Conservation (phyloP, 1,140 invertebrate genomes). For the Proales similis region DNA sequence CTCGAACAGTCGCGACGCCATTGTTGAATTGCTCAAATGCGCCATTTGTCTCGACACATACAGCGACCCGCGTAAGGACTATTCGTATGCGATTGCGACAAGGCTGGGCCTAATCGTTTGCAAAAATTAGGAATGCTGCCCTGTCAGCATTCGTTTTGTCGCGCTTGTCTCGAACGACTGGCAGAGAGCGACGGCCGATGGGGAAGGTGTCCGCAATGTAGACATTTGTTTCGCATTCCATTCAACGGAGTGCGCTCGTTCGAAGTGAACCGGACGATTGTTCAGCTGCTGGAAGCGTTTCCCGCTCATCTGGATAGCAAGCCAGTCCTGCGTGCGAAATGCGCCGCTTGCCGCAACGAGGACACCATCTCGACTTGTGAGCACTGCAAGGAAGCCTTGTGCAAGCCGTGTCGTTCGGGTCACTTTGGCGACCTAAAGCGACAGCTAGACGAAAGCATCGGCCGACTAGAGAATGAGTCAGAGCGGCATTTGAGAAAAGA, state of each 20-base stretch:
- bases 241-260: conserved; percentile 27
- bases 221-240: conserved; percentile 29
- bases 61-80: conserved; percentile 27
- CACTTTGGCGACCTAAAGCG: conserved; percentile 22
- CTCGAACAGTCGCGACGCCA: no score
- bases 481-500: conserved; percentile 32
- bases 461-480: conserved; percentile 20
- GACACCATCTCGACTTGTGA: conserved; percentile 17
- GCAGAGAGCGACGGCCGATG: conserved; percentile 27
- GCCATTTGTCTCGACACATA: conserved; percentile 36
- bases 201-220: conserved; percentile 38
- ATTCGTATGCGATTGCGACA: not conserved
- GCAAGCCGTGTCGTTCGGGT: conserved; percentile 13
- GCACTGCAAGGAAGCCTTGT: conserved; percentile 36
- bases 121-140: conserved; percentile 30
- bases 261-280: conserved; percentile 38
- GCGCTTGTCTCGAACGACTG: conserved; percentile 18
- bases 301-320: not conserved
- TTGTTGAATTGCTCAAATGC: conserved; percentile 37
- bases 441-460: not conserved
- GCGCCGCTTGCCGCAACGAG: conserved; percentile 18
- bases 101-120: not conserved
- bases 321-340: conserved; percentile 29
- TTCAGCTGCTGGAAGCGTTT: conserved; percentile 23
- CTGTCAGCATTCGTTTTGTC: conserved; percentile 38